Conservation (phyloP, 2,797 vertebrate genomes). For the Etheostoma perlongum region DNA sequence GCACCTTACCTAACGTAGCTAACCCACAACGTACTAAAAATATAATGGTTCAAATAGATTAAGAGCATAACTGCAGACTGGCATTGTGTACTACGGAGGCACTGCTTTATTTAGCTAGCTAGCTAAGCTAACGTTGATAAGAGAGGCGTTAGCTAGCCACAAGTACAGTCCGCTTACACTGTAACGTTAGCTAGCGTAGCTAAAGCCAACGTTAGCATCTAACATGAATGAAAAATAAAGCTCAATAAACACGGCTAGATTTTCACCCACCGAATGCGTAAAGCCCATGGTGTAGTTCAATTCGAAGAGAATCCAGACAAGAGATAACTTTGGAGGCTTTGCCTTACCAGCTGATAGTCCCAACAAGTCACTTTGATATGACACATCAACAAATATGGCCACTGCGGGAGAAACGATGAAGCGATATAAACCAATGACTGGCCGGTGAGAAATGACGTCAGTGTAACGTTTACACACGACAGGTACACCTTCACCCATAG, state of each 20-base stretch:
- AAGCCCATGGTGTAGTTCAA: slow-evolving; percentile 65
- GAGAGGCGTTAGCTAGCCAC: slow-evolving; percentile 42
- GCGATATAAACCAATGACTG: slow-evolving; percentile 67
- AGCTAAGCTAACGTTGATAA: slow-evolving; percentile 52
- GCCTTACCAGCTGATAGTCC: slow-evolving; percentile 62
- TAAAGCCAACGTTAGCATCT: slow-evolving; percentile 26
- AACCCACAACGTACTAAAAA: not conserved
- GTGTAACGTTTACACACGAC: slow-evolving; percentile 6
- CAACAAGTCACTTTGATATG: slow-evolving; percentile 79
- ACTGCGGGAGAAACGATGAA: slow-evolving; percentile 54
- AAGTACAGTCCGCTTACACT: not conserved
- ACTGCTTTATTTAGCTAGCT: slow-evolving; percentile 19
- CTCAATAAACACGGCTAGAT: not conserved
- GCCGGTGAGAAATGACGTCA: slow-evolving; percentile 37
- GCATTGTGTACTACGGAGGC: slow-evolving; percentile 10
- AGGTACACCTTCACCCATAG: not conserved
- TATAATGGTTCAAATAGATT: not conserved
- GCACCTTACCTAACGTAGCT: not conserved
- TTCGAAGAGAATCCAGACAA: not conserved
- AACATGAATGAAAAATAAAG: not conserved
- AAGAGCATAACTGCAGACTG: not conserved
- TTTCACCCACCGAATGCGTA: slow-evolving; percentile 65
- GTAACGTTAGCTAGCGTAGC: slow-evolving; percentile 18
- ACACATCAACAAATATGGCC: slow-evolving; percentile 92
- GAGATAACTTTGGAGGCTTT: slow-evolving; percentile 49